Conservation (phyloP, 2,888 invertebrate genomes). For the Dolichopus griseipennis region DNA sequence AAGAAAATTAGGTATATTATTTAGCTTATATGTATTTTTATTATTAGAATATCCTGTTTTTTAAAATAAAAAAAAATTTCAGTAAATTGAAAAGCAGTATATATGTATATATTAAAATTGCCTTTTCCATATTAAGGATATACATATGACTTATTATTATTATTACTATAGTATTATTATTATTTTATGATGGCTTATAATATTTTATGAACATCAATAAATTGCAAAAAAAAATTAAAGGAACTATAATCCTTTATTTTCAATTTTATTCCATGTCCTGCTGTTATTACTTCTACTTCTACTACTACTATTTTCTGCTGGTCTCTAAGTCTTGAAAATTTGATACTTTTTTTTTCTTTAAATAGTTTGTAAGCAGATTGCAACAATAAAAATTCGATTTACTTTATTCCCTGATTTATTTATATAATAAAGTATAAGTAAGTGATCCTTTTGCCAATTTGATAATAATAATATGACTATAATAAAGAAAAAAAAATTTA, state of each 20-base stretch:
- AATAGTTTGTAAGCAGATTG: constrained; percentile 20
- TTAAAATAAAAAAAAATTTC: not conserved
- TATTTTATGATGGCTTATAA: constrained; percentile 6
- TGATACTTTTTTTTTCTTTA: not conserved
- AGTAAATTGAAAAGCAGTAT: too few relatives aligned
- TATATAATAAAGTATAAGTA: constrained; percentile 12
- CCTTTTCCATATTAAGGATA: not conserved
- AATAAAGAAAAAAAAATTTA: too few relatives aligned
- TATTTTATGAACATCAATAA: constrained; percentile 4
- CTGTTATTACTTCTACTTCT: not conserved
- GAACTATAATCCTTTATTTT: not conserved
- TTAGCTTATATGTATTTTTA: too few relatives aligned
- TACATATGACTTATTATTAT: not conserved
- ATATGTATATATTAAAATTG: too few relatives aligned
- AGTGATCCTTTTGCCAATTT: not conserved
- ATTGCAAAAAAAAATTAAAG: not conserved
- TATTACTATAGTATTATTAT: too few relatives aligned
- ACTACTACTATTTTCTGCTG: too few relatives aligned
- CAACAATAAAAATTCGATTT: constrained; percentile 23
- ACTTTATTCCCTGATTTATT: constrained; percentile 24
- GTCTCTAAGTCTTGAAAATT: not conserved
- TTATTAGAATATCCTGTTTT: not conserved
- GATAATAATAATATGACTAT: not conserved
- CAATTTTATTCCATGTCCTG: not conserved
- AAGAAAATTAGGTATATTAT: not conserved